phyloP scores from a whole-genome alignment of 2,888 invertebrate genomes.

The Tineola bisselliella region DNA sequence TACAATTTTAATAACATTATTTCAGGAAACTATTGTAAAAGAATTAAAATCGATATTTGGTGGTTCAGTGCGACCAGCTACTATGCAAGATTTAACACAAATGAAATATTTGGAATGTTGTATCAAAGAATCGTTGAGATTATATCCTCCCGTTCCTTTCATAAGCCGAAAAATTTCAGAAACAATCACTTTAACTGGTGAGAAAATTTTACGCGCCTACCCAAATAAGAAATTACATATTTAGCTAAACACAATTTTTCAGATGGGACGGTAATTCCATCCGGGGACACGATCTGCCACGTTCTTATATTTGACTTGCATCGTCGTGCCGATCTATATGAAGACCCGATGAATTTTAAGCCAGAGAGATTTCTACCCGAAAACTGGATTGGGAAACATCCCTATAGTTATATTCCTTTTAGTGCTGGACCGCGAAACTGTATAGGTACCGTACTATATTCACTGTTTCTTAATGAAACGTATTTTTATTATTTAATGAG shows the following conservation, averaged over 20 bases:
- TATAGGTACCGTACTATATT: slow-evolving; percentile 56
- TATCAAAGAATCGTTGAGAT: slow-evolving; percentile 73
- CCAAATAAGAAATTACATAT: no score
- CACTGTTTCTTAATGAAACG: not conserved
- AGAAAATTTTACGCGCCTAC: no score
- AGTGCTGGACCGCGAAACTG: slow-evolving; percentile 76
- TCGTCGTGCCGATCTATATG: slow-evolving; percentile 69
- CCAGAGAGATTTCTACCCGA: slow-evolving; percentile 77
- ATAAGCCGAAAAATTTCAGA: slow-evolving; percentile 68
- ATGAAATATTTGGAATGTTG: slow-evolving; percentile 76
- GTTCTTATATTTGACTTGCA: slow-evolving; percentile 73
- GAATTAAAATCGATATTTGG: slow-evolving; percentile 73
- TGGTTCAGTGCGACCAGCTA: slow-evolving; percentile 67
- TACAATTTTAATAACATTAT: no score
- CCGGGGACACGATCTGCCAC: slow-evolving; percentile 49
- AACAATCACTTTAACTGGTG: slow-evolving; percentile 60
- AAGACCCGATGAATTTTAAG: slow-evolving; percentile 72
- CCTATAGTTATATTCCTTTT: slow-evolving; percentile 73
- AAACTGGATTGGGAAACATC: slow-evolving; percentile 61
- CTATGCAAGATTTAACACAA: slow-evolving; percentile 69
- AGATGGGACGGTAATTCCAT: slow-evolving; percentile 63
- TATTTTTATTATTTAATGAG: not conserved
- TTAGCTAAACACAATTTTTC: slow-evolving; percentile 18
- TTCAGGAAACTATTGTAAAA: slow-evolving; percentile 71
- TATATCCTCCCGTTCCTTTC: slow-evolving; percentile 75